Conservation (phyloP, 2,888 invertebrate species). For the Itoplectis maculator region DNA sequence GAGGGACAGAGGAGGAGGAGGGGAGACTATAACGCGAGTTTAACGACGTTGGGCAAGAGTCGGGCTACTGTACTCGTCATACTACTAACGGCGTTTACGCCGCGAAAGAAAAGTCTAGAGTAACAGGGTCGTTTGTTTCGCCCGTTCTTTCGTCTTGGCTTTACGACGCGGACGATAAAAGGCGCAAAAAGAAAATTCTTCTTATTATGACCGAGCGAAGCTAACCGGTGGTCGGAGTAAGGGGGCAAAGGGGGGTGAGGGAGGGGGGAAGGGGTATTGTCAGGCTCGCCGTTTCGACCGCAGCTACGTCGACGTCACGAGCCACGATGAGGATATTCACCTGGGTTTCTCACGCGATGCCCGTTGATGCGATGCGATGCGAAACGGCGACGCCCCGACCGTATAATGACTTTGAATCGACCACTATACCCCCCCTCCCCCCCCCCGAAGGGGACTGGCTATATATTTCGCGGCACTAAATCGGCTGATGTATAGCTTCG, state of each 20-base stretch:
- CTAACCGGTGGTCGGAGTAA: conserved; percentile 4
- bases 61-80: conserved; percentile 28
- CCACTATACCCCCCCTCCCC: conserved; percentile 20
- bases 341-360: conserved; percentile 56
- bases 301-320: conserved; percentile 25
- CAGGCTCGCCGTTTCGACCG: conserved; percentile 48
- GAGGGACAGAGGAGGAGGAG: conserved; percentile 20
- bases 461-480: conserved; percentile 45
- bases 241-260: neutral
- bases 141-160: conserved; percentile 47
- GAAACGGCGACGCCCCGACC: conserved; percentile 38
- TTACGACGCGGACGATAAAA: conserved; percentile 59
- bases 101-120: neutral
- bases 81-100: conserved; percentile 25
- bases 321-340: conserved; percentile 56
- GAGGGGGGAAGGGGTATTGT: conserved; percentile 39
- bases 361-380: conserved; percentile 28
- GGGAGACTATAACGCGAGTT: conserved; percentile 55
- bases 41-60: conserved; percentile 57
- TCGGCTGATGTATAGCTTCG: conserved; percentile 35
- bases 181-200: conserved; percentile 47
- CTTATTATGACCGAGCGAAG: conserved; percentile 31
- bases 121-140: conserved; percentile 30
- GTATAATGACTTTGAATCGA: conserved; percentile 59
- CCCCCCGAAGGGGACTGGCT: too few relatives aligned